Conservation (phyloP, 2,888 invertebrate species). For the Caenorhabditis sulstoni region DNA sequence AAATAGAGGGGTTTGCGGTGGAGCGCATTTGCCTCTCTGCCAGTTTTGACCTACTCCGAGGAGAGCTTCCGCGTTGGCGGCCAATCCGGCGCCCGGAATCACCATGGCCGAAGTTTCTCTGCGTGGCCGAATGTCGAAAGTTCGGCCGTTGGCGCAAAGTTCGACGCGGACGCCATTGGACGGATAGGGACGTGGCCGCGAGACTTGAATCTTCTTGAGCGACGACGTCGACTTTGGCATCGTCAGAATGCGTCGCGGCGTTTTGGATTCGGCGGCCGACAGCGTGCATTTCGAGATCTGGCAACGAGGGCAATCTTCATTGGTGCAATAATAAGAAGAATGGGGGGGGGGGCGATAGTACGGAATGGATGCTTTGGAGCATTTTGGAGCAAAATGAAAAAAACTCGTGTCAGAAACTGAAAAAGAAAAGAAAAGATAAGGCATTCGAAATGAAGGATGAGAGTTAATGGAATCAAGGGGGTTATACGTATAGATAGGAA, state of each 20-base stretch:
- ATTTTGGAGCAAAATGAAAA: too few species aligned
- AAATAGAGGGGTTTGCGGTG: background rate
- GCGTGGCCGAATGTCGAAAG: conserved; percentile 62
- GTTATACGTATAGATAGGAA: too few species aligned
- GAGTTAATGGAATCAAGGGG: too few species aligned
- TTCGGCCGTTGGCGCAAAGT: conserved; percentile 60
- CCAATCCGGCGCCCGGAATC: conserved; percentile 55
- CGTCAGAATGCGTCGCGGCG: conserved; percentile 31
- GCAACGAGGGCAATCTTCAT: conserved; percentile 5
- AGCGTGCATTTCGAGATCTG: conserved; percentile 54
- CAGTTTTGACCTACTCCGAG: conserved; percentile 48
- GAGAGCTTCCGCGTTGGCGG: conserved; percentile 64
- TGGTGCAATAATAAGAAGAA: conserved; percentile 21
- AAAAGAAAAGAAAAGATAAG: too few species aligned
- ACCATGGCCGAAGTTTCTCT: conserved; percentile 10
- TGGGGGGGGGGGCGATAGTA: conserved; percentile 8
- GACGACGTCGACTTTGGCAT: conserved; percentile 46
- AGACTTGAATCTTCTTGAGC: conserved; percentile 47
- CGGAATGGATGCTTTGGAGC: too few species aligned
- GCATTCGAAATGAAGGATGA: too few species aligned
- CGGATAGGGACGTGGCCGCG: conserved; percentile 68
- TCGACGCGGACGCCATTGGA: conserved; percentile 67
- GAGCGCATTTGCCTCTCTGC: background rate
- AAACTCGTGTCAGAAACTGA: too few species aligned
- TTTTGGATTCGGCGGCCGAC: conserved; percentile 22